Base-by-base conservation (phyloP, 2,888 invertebrate species). In the Uropetala carovei region DNA sequence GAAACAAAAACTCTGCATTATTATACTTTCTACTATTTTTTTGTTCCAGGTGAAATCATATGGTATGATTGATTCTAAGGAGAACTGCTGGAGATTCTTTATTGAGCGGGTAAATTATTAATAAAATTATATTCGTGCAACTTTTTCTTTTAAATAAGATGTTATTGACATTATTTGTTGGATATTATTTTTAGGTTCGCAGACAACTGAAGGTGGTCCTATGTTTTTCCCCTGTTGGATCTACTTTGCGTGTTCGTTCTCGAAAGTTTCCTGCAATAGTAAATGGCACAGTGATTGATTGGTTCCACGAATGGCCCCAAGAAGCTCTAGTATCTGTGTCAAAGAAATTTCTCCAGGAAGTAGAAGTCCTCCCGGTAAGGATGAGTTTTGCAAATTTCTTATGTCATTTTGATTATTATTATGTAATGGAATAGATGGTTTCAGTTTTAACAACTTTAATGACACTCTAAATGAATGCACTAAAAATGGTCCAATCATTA, bases 271-370 rank as follows among this genome's bases (percentile, higher is more conserved):
- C 99, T 0, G 98, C 99, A 0, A 95, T 99, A 60, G 98, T 98
- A 22, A 99, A 98, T 95, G 98, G 98, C 94, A 98, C 99, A 0
- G 97, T 98, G 22, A 99, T 99, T 93, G 97, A 99, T 95, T 99
- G 99, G 99, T 99, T 99, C 95, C 99, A 99, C 94, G 98, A 99
- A 94, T 99, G 99, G 99, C 99, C 99, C 0, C 96, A 97, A 94
- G 98, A 98, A 94, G 99, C 99, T 59, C 95, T 99, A 94, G 96
- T 97, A 93, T 98, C 98, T 64, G 99, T 99, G 0, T 98, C 99
- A 16, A 96, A 96, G 93, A 96, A 97, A 93, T 99, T 99, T 95
- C 95, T 99, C 60, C 95, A 97, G 10, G 97, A 98, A 94, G 97
- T 98, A 22, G 96, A 97, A 93, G 96, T 97, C 16, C 95, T 99